Evolutionary conservation across 1,140 invertebrate genomes (phyloP).

Genomic region (Aphelenchoides avenae): DNA sequence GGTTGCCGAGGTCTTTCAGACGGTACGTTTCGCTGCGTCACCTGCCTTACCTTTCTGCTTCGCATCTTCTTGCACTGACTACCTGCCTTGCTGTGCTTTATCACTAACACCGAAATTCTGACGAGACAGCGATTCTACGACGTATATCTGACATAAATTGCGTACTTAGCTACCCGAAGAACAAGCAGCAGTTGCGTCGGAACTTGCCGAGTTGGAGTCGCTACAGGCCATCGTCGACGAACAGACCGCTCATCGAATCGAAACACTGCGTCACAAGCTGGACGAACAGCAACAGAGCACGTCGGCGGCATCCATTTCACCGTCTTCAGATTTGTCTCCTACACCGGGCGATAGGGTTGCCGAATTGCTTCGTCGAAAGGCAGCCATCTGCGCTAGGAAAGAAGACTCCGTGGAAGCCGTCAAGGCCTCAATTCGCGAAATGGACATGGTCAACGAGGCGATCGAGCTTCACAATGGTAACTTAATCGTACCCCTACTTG

Average conservation of each 20-base stretch:
- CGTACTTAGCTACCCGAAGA: no score
- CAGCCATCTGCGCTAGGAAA: conserved; percentile 13
- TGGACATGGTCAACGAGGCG: conserved; percentile 23
- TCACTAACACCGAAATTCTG: no score
- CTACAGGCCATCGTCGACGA: background rate
- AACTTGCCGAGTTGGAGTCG: conserved; percentile 11
- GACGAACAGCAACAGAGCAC: conserved; percentile 12
- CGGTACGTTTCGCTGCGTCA: no score
- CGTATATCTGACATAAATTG: no score
- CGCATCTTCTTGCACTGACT: no score
- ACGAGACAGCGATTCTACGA: no score
- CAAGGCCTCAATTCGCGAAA: conserved; percentile 34
- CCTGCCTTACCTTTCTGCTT: no score
- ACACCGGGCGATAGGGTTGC: conserved; percentile 14
- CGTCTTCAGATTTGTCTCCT: background rate
- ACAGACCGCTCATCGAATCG: background rate
- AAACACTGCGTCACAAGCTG: conserved; percentile 7
- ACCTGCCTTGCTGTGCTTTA: no score
- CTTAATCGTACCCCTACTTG: no score
- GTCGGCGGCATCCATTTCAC: background rate
- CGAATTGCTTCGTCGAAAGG: conserved; percentile 33
- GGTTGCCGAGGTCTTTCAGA: no score
- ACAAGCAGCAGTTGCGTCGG: no score
- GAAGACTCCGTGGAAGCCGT: conserved; percentile 39
- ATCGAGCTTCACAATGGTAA: conserved; percentile 11